These are phyloP conservation scores for Atrichornis clamosus DNA, from an alignment of 2,113 vertebrate genomes.

Conservation along the genomic window DNA sequence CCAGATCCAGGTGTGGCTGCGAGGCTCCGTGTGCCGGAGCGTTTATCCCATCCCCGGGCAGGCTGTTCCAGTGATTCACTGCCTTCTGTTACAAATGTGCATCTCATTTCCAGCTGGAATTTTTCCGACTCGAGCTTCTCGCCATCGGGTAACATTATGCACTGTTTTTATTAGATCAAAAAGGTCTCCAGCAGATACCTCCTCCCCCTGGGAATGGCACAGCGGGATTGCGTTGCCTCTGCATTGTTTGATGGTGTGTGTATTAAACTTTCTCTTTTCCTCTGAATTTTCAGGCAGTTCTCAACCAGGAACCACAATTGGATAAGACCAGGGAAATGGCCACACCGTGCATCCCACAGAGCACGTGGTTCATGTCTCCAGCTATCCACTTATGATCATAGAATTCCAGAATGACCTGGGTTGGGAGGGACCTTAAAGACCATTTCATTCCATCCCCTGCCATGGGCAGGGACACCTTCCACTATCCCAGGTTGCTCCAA, in stretches of 20 bases:
- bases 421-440: not conserved
- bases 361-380: rapidly evolving
- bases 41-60: not conserved
- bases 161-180: not conserved
- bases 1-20: rapidly evolving
- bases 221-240: not conserved
- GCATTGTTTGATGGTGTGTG: not conserved
- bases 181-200: not conserved
- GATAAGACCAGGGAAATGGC: not conserved
- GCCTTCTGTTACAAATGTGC: not conserved
- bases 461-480: not conserved
- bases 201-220: not conserved
- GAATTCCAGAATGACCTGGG: not conserved
- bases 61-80: not conserved
- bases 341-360: not conserved
- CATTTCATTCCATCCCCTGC: rapidly evolving
- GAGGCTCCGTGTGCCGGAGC: rapidly evolving
- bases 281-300: not conserved
- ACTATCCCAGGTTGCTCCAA: rapidly evolving
- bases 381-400: not conserved
- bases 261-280: not conserved
- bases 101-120: not conserved
- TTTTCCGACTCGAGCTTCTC: not conserved
- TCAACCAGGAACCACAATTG: not conserved
- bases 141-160: not conserved